Conservation (phyloP, 2,113 vertebrate genomes). For the Hydrolagus affinis region DNA sequence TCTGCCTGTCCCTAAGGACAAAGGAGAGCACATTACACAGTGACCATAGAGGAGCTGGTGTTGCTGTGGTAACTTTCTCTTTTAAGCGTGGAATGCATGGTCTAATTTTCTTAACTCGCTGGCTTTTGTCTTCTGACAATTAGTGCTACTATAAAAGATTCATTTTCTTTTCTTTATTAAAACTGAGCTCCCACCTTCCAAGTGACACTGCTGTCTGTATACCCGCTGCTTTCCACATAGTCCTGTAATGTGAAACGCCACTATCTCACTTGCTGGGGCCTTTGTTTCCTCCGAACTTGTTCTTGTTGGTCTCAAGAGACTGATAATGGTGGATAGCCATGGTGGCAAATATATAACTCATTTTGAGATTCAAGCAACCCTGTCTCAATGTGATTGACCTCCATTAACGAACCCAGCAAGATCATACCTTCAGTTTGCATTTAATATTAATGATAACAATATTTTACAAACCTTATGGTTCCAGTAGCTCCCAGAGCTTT, state of each 20-base stretch:
- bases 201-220: neutral
- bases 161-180: slow-evolving; percentile 30
- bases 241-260: neutral
- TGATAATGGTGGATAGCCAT: no score
- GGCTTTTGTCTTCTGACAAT: slow-evolving; percentile 42
- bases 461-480: no score
- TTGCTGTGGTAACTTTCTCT: slow-evolving; percentile 58
- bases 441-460: no score
- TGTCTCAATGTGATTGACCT: no score
- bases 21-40: slow-evolving; percentile 56
- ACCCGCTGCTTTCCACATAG: no score
- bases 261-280: neutral
- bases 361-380: no score
- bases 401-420: no score
- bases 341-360: no score
- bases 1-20: slow-evolving; percentile 49
- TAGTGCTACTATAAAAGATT: slow-evolving; percentile 43
- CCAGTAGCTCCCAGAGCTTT: no score
- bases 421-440: no score
- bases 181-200: neutral
- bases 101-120: slow-evolving; percentile 51
- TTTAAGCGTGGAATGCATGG: slow-evolving; percentile 46
- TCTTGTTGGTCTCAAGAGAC: neutral
- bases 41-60: slow-evolving; percentile 40
- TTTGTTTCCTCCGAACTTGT: neutral